Percentiles rank a stretch among this genome's conserved stretches.
These are phyloP conservation scores for Pangasianodon gigas DNA, from an alignment of 2,113 vertebrate species.

Conservation along the genomic window DNA sequence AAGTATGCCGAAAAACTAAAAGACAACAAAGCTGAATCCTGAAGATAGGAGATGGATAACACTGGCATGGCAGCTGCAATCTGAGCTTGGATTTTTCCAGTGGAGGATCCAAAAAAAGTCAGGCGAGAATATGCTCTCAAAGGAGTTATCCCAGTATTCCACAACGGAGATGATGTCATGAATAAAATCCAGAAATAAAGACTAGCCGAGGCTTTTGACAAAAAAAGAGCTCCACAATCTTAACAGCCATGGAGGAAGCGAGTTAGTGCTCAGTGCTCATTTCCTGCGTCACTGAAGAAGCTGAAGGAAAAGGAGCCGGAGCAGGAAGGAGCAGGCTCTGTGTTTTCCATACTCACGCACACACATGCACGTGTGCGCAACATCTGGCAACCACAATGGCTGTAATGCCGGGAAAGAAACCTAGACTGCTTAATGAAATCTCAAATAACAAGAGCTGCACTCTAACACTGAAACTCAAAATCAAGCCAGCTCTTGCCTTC, in stretches of 20 bases:
- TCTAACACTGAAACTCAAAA: neutral
- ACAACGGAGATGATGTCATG: conserved; percentile 24
- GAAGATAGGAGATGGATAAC: neutral
- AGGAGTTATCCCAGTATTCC: conserved; percentile 6
- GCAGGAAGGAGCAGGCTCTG: conserved; percentile 30
- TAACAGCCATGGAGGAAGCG: conserved; percentile 18
- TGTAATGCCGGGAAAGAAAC: conserved; percentile 35
- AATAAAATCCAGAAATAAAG: neutral
- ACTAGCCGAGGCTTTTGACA: neutral
- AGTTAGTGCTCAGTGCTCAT: conserved; percentile 15
- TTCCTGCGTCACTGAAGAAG: conserved; percentile 35
- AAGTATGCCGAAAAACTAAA: neutral
- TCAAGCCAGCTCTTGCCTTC: neutral
- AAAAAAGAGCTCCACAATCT: conserved; percentile 1
- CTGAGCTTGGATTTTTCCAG: conserved; percentile 1
- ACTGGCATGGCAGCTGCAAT: conserved; percentile 1
- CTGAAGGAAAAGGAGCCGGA: conserved; percentile 26
- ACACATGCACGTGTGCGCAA: conserved; percentile 49
- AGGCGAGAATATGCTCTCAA: neutral
- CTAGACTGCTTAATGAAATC: conserved; percentile 39
- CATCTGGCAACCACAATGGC: conserved; percentile 38
- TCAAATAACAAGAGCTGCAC: conserved; percentile 19
- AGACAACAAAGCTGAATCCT: neutral
- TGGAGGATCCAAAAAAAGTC: conserved; percentile 1
- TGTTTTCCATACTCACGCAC: conserved; percentile 10